A percentile compares a stretch with the other conserved stretches of the same genome.
Conservation (phyloP, 2,113 vertebrate genomes). For the Vanacampus margaritifer region DNA sequence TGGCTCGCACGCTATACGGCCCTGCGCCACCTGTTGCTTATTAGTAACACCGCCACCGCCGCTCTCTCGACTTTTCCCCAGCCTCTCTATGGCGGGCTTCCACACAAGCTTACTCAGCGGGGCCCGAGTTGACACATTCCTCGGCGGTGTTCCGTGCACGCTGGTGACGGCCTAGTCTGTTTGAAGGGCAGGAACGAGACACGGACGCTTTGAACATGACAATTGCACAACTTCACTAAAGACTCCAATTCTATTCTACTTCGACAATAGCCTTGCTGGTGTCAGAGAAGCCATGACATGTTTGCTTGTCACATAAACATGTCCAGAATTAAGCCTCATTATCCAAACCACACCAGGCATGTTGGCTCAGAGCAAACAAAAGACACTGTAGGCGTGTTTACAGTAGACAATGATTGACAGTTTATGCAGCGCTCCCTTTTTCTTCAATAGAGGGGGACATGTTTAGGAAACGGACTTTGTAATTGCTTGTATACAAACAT, state of each 20-base stretch:
- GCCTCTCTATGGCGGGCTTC: conserved; percentile 21
- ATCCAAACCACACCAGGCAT: not conserved
- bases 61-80: conserved; percentile 44
- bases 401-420: not conserved
- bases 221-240: not conserved
- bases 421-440: not conserved
- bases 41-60: conserved; percentile 64
- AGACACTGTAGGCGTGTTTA: not conserved
- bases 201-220: not conserved
- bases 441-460: not conserved
- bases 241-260: not conserved
- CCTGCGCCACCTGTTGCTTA: conserved; percentile 67
- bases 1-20: conserved; percentile 51
- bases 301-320: not conserved
- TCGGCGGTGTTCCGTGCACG: conserved; percentile 38
- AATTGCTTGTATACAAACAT: not conserved
- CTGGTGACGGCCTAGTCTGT: conserved; percentile 50
- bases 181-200: conserved; percentile 44
- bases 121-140: conserved; percentile 64
- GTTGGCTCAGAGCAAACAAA: not conserved
- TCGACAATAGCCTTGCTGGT: not conserved
- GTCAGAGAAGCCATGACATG: not conserved
- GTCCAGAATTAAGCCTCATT: not conserved
- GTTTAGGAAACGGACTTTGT: not conserved
- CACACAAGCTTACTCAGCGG: conserved; percentile 35